A percentile compares a stretch with the other conserved stretches of the same genome.
These are phyloP conservation scores for Gallinago stenura DNA, from an alignment of 2,797 vertebrate genomes.

Conservation along the genomic window DNA sequence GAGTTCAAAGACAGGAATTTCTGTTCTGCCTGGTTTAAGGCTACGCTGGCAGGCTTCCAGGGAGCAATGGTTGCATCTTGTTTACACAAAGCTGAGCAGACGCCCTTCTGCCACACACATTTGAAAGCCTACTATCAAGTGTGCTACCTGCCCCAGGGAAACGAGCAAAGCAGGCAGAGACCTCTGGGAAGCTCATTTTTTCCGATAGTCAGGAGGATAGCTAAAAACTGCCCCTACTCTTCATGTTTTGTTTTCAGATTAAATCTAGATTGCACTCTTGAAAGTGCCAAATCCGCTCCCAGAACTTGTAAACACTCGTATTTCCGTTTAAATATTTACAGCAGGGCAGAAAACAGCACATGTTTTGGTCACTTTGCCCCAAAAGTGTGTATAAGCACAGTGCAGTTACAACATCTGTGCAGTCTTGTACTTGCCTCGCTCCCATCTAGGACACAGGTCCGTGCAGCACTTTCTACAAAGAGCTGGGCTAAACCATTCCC, in stretches of 20 bases:
- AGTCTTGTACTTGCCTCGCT: rapidly evolving
- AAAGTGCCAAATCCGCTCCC: not conserved
- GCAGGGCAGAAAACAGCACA: not conserved
- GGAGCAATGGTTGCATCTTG: not conserved
- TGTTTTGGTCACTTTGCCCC: not conserved
- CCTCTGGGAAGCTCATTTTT: not conserved
- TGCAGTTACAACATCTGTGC: not conserved
- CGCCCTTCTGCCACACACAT: not conserved
- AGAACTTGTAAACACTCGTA: not conserved
- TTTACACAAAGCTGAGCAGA: not conserved
- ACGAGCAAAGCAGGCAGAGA: not conserved
- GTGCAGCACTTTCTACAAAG: not conserved
- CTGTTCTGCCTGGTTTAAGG: not conserved
- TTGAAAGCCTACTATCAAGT: not conserved
- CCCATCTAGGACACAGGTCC: not conserved
- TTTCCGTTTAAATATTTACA: not conserved
- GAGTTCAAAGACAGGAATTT: not conserved
- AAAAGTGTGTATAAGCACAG: not conserved
- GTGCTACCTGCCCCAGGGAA: not conserved
- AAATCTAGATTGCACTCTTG: not conserved
- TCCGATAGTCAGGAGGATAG: not conserved
- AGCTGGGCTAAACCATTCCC: not conserved
- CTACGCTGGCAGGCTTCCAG: not conserved
- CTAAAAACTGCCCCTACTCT: not conserved
- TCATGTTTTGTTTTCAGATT: not conserved